Conservation (phyloP, 2,113 vertebrate genomes). For the Ornithorhynchus anatinus region DNA sequence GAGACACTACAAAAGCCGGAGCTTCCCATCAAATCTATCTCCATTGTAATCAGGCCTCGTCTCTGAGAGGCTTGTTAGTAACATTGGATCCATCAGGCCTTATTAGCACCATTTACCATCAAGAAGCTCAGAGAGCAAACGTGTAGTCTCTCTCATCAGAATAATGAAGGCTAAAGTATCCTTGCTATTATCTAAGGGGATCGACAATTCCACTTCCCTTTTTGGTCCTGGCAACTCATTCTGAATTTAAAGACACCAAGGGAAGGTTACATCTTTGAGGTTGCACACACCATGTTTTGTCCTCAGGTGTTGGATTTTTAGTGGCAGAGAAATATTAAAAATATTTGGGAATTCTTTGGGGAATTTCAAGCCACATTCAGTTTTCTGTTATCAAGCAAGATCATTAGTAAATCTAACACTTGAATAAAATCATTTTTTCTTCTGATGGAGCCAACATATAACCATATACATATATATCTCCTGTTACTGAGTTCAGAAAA, state of each 20-base stretch:
- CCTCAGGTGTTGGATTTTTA: background rate
- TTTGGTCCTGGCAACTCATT: slow-evolving; percentile 5
- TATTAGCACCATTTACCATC: slow-evolving; percentile 83
- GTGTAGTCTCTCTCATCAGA: slow-evolving; percentile 56
- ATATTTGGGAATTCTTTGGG: background rate
- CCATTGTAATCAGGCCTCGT: slow-evolving; percentile 73
- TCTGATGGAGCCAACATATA: no score
- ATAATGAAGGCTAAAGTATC: slow-evolving; percentile 49
- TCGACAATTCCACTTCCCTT: slow-evolving; percentile 5
- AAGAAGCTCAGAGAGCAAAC: slow-evolving; percentile 62
- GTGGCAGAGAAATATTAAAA: background rate
- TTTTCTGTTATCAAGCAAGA: no score
- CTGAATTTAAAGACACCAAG: slow-evolving; percentile 23
- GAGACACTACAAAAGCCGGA: slow-evolving; percentile 83
- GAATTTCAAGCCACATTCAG: no score
- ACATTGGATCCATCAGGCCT: slow-evolving; percentile 79
- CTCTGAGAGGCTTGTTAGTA: slow-evolving; percentile 76
- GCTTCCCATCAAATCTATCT: slow-evolving; percentile 82
- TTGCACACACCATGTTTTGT: background rate
- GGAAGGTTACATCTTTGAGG: background rate
- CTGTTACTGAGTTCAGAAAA: no score
- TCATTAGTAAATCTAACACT: no score
- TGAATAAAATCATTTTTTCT: no score
- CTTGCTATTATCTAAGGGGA: slow-evolving; percentile 50
- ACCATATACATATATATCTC: no score